Evolutionary conservation across 2,888 invertebrate species (phyloP), one percentile per base, ranked within the genome.

Genomic region (Apotomis turbidana): DNA sequence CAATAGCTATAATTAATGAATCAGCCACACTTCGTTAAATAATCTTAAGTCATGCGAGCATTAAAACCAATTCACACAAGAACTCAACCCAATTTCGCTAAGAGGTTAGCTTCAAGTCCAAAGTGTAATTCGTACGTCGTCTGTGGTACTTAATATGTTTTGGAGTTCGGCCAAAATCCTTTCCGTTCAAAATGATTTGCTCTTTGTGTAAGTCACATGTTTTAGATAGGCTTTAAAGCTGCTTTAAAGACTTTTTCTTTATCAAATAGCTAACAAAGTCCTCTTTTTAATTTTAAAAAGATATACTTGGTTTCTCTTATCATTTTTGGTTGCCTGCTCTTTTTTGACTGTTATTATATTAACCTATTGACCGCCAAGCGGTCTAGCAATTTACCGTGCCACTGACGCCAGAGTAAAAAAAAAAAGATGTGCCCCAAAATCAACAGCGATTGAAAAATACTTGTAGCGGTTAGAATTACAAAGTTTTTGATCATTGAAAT

Each of bases 91-190:
- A 83, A 83, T 83, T 81, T 80, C 75, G 78, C 74, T 81, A 80
- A 83, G 82, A 81, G 81, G 76, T 80, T 81, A 78, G 79, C 78
- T 74, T 75, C 75, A 77, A 78, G 75, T 77, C 73, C 74, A 74
- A 78, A 15, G 77, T 77, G 80, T 77, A 78, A 77, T 77, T 70
- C 68, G 74, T 75, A 76, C 78, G 75, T 78, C 75, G 75, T 78
- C 77, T 78, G 70, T 67, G 76, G 76, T 77, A 74, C 76, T 79
- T 79, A 76, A 75, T 78, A 78, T 78, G 74, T 78, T 76, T 78
- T 79, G 81, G 79, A 81, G 77, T 76, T 75, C 76, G 78, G 82
- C 82, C 83, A 82, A 80, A 80, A 80, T 76, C 75, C 75, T 73
- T 76, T 68, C 61, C 76, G 67, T 51, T 71, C 59, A 63, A 38